Evolutionary conservation across 2,797 vertebrate genomes (phyloP).

Genomic region (Myotis planiceps): DNA sequence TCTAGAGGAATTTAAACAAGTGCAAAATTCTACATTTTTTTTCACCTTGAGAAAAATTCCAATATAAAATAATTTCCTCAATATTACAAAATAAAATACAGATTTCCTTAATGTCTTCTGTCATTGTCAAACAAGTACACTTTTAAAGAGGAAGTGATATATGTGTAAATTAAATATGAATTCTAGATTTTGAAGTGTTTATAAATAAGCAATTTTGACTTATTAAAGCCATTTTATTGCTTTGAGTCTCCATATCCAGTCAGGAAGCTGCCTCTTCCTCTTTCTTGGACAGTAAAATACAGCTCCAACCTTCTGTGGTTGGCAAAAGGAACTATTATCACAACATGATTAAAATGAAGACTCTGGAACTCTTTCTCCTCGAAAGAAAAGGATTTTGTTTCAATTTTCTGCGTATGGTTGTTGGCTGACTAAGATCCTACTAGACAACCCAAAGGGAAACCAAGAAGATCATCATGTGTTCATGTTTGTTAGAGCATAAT

Average conservation of each 20-base stretch:
- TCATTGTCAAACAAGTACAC: background rate
- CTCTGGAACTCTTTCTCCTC: background rate
- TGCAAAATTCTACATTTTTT: slow-evolving; percentile 46
- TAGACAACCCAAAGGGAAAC: background rate
- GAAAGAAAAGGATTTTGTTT: background rate
- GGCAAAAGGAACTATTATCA: background rate
- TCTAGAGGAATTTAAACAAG: slow-evolving; percentile 40
- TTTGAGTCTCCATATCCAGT: background rate
- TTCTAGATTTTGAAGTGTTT: background rate
- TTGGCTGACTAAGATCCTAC: background rate
- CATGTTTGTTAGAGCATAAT: background rate
- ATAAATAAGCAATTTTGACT: background rate
- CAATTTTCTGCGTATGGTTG: background rate
- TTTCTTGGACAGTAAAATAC: slow-evolving; percentile 3
- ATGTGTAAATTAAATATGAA: slow-evolving; percentile 24
- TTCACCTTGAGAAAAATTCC: slow-evolving; percentile 60
- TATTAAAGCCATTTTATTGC: background rate
- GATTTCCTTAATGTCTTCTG: background rate
- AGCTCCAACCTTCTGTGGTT: background rate
- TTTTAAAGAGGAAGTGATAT: background rate
- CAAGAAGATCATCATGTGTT: background rate
- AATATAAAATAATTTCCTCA: slow-evolving; percentile 35
- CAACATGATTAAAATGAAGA: background rate
- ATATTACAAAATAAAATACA: slow-evolving; percentile 12
- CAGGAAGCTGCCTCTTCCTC: background rate